Evolutionary conservation across 2,888 invertebrate genomes (phyloP), one percentile per base, ranked within the genome.

Genomic region (Tipula unca): DNA sequence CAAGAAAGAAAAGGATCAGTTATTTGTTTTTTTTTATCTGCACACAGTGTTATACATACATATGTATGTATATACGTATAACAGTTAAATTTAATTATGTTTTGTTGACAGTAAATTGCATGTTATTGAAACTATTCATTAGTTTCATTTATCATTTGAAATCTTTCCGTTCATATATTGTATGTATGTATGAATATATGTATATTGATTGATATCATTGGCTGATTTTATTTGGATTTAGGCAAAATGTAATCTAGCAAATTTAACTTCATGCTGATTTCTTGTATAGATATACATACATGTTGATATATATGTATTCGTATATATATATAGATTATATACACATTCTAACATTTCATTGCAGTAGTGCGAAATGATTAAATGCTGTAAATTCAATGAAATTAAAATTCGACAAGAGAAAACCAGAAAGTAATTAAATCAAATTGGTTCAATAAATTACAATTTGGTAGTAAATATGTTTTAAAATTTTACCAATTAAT

Each of bases 171-270:
- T n/a, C n/a, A n/a, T n/a, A n/a, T n/a, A n/a, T n/a, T n/a, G n/a
- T n/a, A n/a, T n/a, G n/a, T n/a, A n/a, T n/a, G n/a, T n/a, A n/a
- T n/a, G n/a, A n/a, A n/a, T n/a, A n/a, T n/a, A n/a, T n/a, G n/a
- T n/a, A 69, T 69, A 69, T 69, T 69, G 69, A 69, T 69, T 69
- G 69, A 69, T 69, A 69, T 69, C 69, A 69, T 69, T 69, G 69
- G 69, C 25, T 69, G 69, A 25, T 69, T 25, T 69, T 25, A 13
- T 69, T 25, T 69, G 69, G 69, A 69, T 69, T 69, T 69, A 69
- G 69, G 69, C 69, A 69, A 69, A n/a, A 36, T 48, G 69, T 10
- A 69, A 69, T 69, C 69, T 69, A 25, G 10, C 8, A 48, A 48
- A 48, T 48, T 17, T 17, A 17, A 17, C 0, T 48, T 48, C 48